Base-by-base conservation (phyloP, 2,113 vertebrate species). In the Ammodytes marinus region DNA sequence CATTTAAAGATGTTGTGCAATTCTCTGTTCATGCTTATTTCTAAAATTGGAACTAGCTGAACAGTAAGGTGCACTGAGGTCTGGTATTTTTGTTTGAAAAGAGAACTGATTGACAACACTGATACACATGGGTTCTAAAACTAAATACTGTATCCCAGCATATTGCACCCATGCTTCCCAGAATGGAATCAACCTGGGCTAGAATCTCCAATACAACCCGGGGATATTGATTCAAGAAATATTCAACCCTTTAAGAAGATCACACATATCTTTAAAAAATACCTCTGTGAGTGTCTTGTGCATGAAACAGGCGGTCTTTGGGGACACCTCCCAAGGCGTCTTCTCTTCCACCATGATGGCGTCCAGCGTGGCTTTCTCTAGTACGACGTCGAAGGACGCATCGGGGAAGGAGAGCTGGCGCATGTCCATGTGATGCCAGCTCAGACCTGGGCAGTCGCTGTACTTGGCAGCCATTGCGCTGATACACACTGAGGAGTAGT, bases 291-390 rank as follows among this genome's bases (percentile, higher is more conserved):
- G 95, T 60, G 96, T 94, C 80, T 95, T 88, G 66, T 89, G 96
- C 91, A 98, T 89, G 0, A 94, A 89, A 2, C 82, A 58, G 0
- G 91, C 45, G 0, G 95, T 95, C 72, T 90, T 92, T 0, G 92
- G 73, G 0, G 97, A 97, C 40, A 97, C 84, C 0, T 84, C 74
- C 97, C 97, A 98, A 0, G 97, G 97, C 57, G 97, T 95, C 0
- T 49, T 96, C 83, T 98, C 97, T 12, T 95, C 96, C 86, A 96
- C 97, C 94, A 97, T 90, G 75, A 98, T 91, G 85, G 97, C 96
- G 6, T 99, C 98, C 43, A 99, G 91, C 0, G 95, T 97, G 63
- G 97, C 97, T 79, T 99, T 98, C 90, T 99, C 97, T 1, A 99
- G 91, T 45, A 99, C 93, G 15, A 97, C 95, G 0, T 98, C 96